Percentiles rank a stretch among this genome's conserved stretches.
Conservation (phyloP, 2,888 invertebrate genomes). For the Flexamia atlantica region DNA sequence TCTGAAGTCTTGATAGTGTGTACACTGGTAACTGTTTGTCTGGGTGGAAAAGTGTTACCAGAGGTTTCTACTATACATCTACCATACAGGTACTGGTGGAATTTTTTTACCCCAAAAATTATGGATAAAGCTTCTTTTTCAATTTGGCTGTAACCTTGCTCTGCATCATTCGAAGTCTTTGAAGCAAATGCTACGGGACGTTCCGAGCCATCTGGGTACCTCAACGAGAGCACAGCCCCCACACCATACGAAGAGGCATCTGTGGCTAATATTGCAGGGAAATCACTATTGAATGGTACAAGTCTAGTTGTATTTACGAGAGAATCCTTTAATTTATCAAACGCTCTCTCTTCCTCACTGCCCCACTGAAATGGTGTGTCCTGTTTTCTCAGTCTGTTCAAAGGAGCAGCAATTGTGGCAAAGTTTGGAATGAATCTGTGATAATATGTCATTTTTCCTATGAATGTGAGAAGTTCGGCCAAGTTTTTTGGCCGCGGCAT, state of each 20-base stretch:
- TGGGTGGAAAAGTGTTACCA: no score
- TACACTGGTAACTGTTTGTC: no score
- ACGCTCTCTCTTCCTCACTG: slow-evolving; percentile 6
- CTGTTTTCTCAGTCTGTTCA: slow-evolving; percentile 17
- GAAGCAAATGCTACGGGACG: slow-evolving; percentile 15
- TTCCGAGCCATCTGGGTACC: slow-evolving; percentile 14
- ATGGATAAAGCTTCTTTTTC: slow-evolving; percentile 42
- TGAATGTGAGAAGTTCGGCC: slow-evolving; percentile 21
- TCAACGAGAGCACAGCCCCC: slow-evolving; percentile 11
- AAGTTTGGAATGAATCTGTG: slow-evolving; percentile 21
- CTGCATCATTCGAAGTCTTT: slow-evolving; percentile 9
- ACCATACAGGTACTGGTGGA: slow-evolving; percentile 23
- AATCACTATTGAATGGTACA: slow-evolving; percentile 18
- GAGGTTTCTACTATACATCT: no score
- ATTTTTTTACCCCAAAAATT: background rate
- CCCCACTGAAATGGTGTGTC: slow-evolving; percentile 6
- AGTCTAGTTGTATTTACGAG: slow-evolving; percentile 2
- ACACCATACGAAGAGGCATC: slow-evolving; percentile 7
- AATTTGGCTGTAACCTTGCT: slow-evolving; percentile 8
- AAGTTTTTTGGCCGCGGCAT: slow-evolving; percentile 9
- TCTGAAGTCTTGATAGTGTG: no score
- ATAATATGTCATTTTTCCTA: slow-evolving; percentile 18
- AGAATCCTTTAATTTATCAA: slow-evolving; percentile 9
- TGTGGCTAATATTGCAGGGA: background rate
- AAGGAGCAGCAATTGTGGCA: slow-evolving; percentile 31